Base-by-base conservation (phyloP, 2,797 vertebrate genomes). In the Rhinella marina region DNA sequence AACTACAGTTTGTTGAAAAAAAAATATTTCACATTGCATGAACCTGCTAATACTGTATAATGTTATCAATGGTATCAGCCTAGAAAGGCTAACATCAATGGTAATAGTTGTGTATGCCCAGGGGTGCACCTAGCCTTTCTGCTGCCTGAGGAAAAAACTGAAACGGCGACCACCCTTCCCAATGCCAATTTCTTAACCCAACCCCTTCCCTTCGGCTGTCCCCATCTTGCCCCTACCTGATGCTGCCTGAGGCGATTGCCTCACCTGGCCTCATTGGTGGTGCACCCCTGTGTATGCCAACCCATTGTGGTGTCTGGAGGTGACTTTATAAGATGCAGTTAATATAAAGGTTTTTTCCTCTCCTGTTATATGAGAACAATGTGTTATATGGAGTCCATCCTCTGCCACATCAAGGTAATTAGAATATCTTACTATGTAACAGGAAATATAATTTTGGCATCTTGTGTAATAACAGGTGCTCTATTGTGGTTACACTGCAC, bases 361-460 rank as follows among this genome's bases (percentile, higher is more conserved):
- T 41, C 23, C 41, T 14, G 8, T 54, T 4, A 13, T 54, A 25
- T n/a, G 48, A n/a, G 73, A 52, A 76, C 73, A 52, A 54, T 54
- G n/a, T 8, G 48, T 54, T 25, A n/a, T 13, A 54, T 77, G 25
- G 75, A 5, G 0, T 41, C 73, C 73, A 52, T 76, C 12, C 48
- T 76, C 41, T 76, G 9, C 19, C 21, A 23, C 11, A 5, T 76
- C 21, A 52, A 14, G 68, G 48, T 13, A 3, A 77, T 77, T 52
- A 77, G 1, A 77, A 77, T 54, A 25, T 77, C 21, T 75, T 23
- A 75, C 41, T 50, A 23, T 75, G 21, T 10, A 75, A 50, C 75
- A 77, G 75, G 75, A 77, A 77, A 54, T 77, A 77, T 77, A 77
- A 77, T 25, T 52, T 77, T 77, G 50, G 48, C 32, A 77, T 76